A percentile compares a stretch with the other conserved stretches of the same genome.
These are phyloP conservation scores for Sthenelais limicola DNA, from an alignment of 2,888 invertebrate species.

Conservation along the genomic window DNA sequence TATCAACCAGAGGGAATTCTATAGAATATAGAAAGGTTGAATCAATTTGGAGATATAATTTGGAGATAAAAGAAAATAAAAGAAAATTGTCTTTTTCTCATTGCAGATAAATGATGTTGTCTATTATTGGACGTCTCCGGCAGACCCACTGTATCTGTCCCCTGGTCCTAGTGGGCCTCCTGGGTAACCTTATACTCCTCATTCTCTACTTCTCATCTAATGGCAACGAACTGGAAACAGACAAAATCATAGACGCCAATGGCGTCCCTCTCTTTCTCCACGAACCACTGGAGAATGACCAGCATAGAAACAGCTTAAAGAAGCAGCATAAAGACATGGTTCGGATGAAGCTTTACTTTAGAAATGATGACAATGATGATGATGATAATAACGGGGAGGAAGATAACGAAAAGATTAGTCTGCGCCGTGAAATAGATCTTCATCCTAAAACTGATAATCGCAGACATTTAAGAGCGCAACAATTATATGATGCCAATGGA, in stretches of 20 bases:
- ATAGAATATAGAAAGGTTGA: too few relatives aligned
- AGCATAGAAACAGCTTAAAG: conserved; percentile 25
- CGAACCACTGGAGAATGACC: conserved; percentile 17
- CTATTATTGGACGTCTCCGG: not conserved
- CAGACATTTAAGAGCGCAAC: too few relatives aligned
- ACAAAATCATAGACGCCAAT: not conserved
- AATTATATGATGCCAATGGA: too few relatives aligned
- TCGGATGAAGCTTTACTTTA: not conserved
- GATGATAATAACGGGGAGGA: too few relatives aligned
- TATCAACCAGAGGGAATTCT: too few relatives aligned
- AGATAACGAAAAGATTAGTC: too few relatives aligned
- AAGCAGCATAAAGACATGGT: conserved; percentile 7
- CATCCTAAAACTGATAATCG: too few relatives aligned
- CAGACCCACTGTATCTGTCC: conserved; percentile 9
- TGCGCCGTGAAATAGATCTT: too few relatives aligned
- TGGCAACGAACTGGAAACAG: not conserved
- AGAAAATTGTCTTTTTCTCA: not conserved
- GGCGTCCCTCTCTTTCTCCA: conserved; percentile 21
- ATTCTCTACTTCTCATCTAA: not conserved
- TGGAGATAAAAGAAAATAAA: too few relatives aligned
- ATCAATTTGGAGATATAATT: too few relatives aligned
- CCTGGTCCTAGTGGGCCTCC: not conserved
- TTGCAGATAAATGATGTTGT: not conserved
- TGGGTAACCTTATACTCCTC: conserved; percentile 4
- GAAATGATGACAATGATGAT: not conserved